A percentile compares a stretch with the other conserved stretches of the same genome.
These are phyloP conservation scores for Girardinus metallicus DNA, from an alignment of 2,797 vertebrate species.

Conservation along the genomic window DNA sequence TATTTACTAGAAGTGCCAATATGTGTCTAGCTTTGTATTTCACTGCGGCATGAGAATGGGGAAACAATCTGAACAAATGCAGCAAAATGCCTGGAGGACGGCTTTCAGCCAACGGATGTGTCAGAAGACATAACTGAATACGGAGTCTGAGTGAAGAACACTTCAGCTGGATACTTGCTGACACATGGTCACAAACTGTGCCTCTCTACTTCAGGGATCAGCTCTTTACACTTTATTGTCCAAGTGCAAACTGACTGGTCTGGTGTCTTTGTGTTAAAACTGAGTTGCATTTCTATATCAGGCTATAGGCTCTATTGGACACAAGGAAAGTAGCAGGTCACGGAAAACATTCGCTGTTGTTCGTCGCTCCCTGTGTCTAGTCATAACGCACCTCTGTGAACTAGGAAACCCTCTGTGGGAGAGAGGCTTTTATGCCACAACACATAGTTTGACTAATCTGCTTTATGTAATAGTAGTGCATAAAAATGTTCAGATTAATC, in stretches of 20 bases:
- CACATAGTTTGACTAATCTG: too few species aligned
- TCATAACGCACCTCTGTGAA: too few species aligned
- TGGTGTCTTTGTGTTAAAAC: background rate
- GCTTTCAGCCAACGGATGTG: background rate
- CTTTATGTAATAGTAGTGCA: too few species aligned
- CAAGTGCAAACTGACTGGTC: background rate
- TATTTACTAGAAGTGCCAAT: background rate
- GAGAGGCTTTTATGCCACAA: too few species aligned
- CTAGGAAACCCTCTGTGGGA: too few species aligned
- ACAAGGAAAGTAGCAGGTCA: background rate
- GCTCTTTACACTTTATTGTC: background rate
- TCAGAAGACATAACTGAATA: background rate
- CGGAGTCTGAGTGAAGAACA: background rate
- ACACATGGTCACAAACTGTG: background rate
- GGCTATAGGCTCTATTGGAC: background rate
- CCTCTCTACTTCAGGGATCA: background rate
- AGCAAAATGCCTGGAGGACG: background rate
- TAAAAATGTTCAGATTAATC: too few species aligned
- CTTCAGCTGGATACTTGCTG: background rate
- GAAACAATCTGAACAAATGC: background rate
- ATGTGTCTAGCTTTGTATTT: background rate
- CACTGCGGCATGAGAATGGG: background rate
- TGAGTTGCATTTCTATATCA: background rate
- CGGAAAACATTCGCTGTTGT: too few species aligned
- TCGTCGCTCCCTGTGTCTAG: too few species aligned